A percentile compares a stretch with the other conserved stretches of the same genome.
Conservation (phyloP, 2,888 invertebrate species). For the Apeira syringaria region DNA sequence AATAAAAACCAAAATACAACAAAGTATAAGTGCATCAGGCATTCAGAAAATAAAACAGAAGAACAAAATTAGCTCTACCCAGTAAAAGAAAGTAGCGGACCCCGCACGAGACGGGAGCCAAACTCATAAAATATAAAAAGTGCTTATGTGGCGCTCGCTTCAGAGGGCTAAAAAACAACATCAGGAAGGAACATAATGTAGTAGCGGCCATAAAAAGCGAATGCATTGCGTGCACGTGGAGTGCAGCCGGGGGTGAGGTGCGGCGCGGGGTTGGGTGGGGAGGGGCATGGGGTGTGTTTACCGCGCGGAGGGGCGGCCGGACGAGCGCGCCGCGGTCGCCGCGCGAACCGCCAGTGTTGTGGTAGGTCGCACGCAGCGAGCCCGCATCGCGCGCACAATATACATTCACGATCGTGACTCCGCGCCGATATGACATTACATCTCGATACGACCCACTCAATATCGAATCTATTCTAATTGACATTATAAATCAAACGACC, state of each 20-base stretch:
- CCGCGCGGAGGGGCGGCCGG: constrained; percentile 70
- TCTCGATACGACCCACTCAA: constrained; percentile 19
- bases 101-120: constrained; percentile 59
- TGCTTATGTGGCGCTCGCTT: constrained; percentile 76
- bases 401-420: constrained; percentile 66
- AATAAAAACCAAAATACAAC: no score
- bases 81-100: constrained; percentile 64
- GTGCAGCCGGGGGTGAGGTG: constrained; percentile 53
- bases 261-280: constrained; percentile 38
- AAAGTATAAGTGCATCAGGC: no score
- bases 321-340: constrained; percentile 33
- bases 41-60: no score
- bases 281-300: constrained; percentile 78
- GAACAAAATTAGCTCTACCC: no score
- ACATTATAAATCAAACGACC: background rate
- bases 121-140: constrained; percentile 76
- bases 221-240: constrained; percentile 80
- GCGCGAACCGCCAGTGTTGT: constrained; percentile 79
- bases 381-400: constrained; percentile 53
- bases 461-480: background rate
- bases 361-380: constrained; percentile 84
- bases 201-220: constrained; percentile 78
- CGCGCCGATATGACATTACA: constrained; percentile 66
- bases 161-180: constrained; percentile 70
- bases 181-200: constrained; percentile 79